Evolutionary conservation across 2,888 invertebrate genomes (phyloP).

Genomic region (Alitta virens): DNA sequence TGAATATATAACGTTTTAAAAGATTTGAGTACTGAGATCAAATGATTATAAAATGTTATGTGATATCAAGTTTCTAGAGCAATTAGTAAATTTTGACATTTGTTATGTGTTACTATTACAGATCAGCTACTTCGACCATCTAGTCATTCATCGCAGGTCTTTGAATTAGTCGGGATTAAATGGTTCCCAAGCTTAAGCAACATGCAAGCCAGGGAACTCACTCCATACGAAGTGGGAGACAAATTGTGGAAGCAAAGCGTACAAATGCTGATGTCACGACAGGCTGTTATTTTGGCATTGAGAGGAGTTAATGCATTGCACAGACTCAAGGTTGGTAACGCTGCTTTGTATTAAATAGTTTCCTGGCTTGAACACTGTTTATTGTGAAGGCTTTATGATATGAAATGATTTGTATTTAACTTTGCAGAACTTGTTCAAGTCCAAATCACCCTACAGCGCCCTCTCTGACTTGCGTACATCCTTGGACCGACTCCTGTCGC

Average conservation of each 20-base stretch:
- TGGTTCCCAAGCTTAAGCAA: constrained; percentile 43
- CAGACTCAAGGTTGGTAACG: constrained; percentile 4
- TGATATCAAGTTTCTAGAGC: too few relatives aligned
- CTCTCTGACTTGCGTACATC: constrained; percentile 8
- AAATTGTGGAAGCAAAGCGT: constrained; percentile 44
- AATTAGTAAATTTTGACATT: too few relatives aligned
- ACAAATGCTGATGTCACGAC: constrained; percentile 43
- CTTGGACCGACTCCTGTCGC: constrained; percentile 43
- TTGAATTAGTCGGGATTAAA: constrained; percentile 50
- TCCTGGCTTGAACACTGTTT: too few relatives aligned
- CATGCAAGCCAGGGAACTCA: constrained; percentile 49
- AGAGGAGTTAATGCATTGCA: constrained; percentile 45
- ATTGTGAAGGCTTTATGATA: too few relatives aligned
- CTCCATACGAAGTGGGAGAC: constrained; percentile 50
- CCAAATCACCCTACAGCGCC: neutral
- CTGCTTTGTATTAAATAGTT: too few relatives aligned
- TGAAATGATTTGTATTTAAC: too few relatives aligned
- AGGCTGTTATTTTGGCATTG: constrained; percentile 41
- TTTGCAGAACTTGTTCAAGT: constrained; percentile 20
- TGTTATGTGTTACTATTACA: too few relatives aligned
- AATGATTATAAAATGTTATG: too few relatives aligned
- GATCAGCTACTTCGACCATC: neutral
- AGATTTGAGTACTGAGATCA: too few relatives aligned
- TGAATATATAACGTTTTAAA: too few relatives aligned
- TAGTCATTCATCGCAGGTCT: constrained; percentile 19